Evolutionary conservation across 2,113 vertebrate species (phyloP).

Genomic region (Eonycteris spelaea): DNA sequence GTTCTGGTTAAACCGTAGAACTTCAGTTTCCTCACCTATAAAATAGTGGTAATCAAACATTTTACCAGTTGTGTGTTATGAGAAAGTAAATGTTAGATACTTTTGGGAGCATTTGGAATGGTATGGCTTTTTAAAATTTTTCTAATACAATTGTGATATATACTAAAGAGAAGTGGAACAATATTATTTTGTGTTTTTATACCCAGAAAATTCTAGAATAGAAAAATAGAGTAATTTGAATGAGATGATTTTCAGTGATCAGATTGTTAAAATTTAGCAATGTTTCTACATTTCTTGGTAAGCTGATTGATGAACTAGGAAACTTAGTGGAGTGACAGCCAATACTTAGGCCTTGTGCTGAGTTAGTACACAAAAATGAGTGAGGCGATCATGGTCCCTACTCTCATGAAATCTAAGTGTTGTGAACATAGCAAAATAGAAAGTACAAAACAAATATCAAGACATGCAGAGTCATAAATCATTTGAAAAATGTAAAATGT

Average conservation of each 20-base stretch:
- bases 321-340: neutral
- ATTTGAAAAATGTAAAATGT: neutral
- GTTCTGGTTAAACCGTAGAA: neutral
- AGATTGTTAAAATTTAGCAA: neutral
- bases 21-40: neutral
- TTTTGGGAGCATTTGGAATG: neutral
- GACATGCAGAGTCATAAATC: neutral
- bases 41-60: neutral
- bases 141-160: neutral
- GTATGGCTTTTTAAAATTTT: neutral
- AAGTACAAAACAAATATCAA: neutral
- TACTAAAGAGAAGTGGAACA: neutral
- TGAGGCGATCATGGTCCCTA: neutral
- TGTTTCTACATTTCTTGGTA: neutral
- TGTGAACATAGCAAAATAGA: neutral
- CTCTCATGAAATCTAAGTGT: neutral
- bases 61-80: neutral
- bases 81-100: neutral
- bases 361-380: neutral
- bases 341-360: neutral
- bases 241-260: neutral
- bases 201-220: neutral
- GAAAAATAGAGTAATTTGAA: neutral
- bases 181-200: neutral
- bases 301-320: neutral